phyloP scores from a whole-genome alignment of 2,113 vertebrate species.

The Microcebus griseorufus region DNA sequence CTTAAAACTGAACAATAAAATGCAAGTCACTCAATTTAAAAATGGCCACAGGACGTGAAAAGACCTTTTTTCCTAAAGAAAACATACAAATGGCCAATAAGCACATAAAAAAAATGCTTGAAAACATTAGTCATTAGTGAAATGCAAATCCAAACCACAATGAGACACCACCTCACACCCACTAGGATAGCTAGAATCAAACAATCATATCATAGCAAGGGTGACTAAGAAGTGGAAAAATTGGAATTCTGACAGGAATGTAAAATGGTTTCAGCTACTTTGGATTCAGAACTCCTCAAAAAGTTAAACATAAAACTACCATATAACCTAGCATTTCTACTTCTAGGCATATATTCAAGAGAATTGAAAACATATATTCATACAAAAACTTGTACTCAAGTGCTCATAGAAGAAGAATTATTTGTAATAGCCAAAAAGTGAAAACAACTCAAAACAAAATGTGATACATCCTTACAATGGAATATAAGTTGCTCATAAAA shows the following conservation, averaged over 20 bases:
- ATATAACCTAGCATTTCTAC: not conserved
- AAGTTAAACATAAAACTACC: not conserved
- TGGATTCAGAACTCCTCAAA: not conserved
- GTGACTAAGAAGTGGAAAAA: not conserved
- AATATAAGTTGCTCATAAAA: not conserved
- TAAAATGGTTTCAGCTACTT: not conserved
- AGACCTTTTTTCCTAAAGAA: not conserved
- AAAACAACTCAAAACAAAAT: not conserved
- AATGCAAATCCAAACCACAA: not conserved
- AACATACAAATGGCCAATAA: not conserved
- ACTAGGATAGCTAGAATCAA: not conserved
- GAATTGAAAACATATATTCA: not conserved
- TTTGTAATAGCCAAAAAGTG: not conserved
- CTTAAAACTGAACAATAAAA: not conserved
- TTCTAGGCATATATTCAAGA: not conserved
- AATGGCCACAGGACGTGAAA: not conserved
- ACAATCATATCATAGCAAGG: not conserved
- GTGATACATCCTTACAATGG: not conserved
- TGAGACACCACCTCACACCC: not conserved
- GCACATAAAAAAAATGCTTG: not conserved
- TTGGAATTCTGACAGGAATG: not conserved
- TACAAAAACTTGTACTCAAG: not conserved
- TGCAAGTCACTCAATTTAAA: not conserved
- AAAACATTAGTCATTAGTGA: not conserved
- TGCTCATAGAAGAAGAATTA: not conserved